A percentile compares a stretch with the other conserved stretches of the same genome.
Conservation (phyloP, 2,888 invertebrate genomes). For the Digitonthophagus gazella region DNA sequence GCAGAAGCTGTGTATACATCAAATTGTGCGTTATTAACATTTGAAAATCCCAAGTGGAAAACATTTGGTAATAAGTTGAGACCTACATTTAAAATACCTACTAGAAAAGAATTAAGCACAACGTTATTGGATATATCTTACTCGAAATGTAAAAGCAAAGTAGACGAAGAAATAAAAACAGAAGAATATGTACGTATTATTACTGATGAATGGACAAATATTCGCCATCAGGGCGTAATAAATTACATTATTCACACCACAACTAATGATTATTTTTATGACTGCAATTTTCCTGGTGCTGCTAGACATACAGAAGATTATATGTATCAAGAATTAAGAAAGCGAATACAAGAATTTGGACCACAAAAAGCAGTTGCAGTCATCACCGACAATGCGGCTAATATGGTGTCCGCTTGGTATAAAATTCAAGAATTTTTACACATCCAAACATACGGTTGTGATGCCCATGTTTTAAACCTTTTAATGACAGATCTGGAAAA, state of each 20-base stretch:
- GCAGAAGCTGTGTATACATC: background rate
- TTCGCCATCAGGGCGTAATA: background rate
- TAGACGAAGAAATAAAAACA: background rate
- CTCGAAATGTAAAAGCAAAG: background rate
- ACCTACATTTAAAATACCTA: background rate
- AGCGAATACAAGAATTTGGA: background rate
- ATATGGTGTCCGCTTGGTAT: conserved; percentile 2
- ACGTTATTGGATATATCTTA: background rate
- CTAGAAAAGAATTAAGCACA: background rate
- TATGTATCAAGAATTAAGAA: background rate
- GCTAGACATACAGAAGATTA: background rate
- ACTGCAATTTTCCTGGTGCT: background rate
- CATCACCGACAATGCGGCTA: background rate
- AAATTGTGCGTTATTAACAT: background rate
- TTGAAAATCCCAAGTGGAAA: background rate
- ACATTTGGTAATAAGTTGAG: background rate
- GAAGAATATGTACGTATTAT: background rate
- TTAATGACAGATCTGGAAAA: background rate
- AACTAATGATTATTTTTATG: background rate
- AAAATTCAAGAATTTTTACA: conserved; percentile 1
- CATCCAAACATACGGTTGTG: background rate
- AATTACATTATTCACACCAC: background rate
- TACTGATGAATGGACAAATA: background rate
- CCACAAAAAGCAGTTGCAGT: background rate
- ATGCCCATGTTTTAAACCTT: conserved; percentile 6